These are phyloP conservation scores for Pegea sp. DNA, from an alignment of 23 tunicate species.

Conservation along the genomic window DNA sequence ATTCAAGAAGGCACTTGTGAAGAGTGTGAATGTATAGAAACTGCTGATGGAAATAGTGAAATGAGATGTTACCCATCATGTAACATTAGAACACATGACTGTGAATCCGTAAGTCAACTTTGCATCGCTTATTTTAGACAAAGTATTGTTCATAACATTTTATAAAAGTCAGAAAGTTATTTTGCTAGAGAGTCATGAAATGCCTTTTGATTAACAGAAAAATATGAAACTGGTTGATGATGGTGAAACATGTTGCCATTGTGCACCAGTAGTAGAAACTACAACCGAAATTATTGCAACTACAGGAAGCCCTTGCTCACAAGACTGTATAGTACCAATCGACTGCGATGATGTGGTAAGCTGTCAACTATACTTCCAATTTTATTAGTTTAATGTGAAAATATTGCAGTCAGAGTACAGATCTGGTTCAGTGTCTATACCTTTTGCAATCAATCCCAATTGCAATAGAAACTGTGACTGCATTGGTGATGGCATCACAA, in stretches of 20 bases:
- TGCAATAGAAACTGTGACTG: slow-evolving; percentile 42
- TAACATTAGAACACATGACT: slow-evolving; percentile 39
- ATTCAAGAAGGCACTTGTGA: slow-evolving; percentile 57
- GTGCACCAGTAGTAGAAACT: slow-evolving; percentile 29
- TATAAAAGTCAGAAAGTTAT: too few relatives aligned
- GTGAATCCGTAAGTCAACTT: slow-evolving; percentile 21
- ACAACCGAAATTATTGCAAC: slow-evolving; percentile 13
- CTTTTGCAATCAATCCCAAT: slow-evolving; percentile 7
- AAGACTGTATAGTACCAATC: slow-evolving; percentile 18
- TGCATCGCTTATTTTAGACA: background rate
- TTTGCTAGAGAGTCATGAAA: too few relatives aligned
- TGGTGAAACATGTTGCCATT: slow-evolving; percentile 44
- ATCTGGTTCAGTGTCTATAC: slow-evolving; percentile 10
- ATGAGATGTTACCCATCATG: slow-evolving; percentile 40
- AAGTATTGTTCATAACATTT: too few relatives aligned
- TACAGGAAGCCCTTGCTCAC: slow-evolving; percentile 16
- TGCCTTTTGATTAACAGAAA: slow-evolving; percentile 18
- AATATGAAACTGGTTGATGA: slow-evolving; percentile 51
- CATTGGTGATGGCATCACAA: slow-evolving; percentile 23
- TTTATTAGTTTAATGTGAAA: background rate
- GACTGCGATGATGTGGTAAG: slow-evolving; percentile 45
- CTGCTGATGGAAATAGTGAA: slow-evolving; percentile 13
- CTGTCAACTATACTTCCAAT: too few relatives aligned
- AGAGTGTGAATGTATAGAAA: slow-evolving; percentile 44
- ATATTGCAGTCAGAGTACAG: slow-evolving; percentile 10